These are phyloP conservation scores for Eupithecia inturbata DNA, from an alignment of 2,888 invertebrate genomes.

Conservation along the genomic window DNA sequence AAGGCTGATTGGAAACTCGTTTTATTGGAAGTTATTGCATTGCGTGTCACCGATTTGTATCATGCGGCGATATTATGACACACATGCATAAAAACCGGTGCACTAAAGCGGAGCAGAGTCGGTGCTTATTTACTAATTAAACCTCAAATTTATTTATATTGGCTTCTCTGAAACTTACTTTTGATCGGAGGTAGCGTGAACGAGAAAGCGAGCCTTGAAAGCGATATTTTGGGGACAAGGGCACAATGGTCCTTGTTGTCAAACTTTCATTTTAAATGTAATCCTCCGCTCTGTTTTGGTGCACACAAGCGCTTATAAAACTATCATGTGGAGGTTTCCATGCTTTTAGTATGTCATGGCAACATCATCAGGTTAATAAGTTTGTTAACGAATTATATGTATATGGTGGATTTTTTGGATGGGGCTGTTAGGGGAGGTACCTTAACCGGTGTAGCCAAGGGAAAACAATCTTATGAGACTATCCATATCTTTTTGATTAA, in stretches of 20 bases:
- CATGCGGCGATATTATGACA: constrained; percentile 67
- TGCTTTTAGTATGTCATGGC: constrained; percentile 22
- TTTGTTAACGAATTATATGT: background rate
- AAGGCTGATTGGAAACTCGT: constrained; percentile 49
- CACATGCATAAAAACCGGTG: constrained; percentile 57
- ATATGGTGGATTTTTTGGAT: too few relatives aligned
- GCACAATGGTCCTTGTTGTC: background rate
- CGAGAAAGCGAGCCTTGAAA: background rate
- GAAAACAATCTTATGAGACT: too few relatives aligned
- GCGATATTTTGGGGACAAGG: background rate
- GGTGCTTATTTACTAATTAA: background rate
- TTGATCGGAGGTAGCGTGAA: background rate
- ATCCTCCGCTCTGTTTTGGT: background rate
- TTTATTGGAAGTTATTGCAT: constrained; percentile 53
- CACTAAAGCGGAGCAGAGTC: background rate
- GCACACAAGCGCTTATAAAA: constrained; percentile 6
- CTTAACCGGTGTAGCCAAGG: too few relatives aligned
- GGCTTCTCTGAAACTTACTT: background rate
- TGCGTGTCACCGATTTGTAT: constrained; percentile 65
- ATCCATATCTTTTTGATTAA: too few relatives aligned
- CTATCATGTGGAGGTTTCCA: constrained; percentile 13
- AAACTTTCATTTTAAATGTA: background rate
- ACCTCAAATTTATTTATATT: background rate
- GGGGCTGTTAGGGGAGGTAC: too few relatives aligned
- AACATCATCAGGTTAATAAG: constrained; percentile 3